These are phyloP conservation scores for Cyanoderma ruficeps DNA, from an alignment of 2,113 vertebrate genomes.

Conservation along the genomic window DNA sequence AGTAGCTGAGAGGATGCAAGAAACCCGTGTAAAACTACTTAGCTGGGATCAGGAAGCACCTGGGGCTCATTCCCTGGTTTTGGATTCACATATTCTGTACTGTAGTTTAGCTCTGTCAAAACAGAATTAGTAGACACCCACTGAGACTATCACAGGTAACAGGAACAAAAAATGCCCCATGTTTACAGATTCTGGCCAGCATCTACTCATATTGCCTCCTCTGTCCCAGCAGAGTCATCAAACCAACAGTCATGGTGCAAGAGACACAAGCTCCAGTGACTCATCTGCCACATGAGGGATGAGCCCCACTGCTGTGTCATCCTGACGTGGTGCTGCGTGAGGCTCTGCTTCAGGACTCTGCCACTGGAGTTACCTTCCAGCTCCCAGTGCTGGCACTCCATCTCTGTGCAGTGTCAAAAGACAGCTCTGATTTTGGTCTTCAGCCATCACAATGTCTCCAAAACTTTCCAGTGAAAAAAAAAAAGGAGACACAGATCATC, in stretches of 20 bases:
- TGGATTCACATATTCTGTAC: not conserved
- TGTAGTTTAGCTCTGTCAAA: not conserved
- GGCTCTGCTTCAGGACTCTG: not conserved
- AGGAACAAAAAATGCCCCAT: not conserved
- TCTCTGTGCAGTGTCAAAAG: not conserved
- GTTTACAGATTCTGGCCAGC: not conserved
- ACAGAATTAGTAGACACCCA: not conserved
- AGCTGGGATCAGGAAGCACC: not conserved
- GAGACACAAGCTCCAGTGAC: accelerated
- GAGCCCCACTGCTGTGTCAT: accelerated
- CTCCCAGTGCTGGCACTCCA: not conserved
- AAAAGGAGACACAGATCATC: not conserved
- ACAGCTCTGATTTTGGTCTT: not conserved
- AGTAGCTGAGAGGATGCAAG: not conserved
- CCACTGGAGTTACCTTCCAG: not conserved
- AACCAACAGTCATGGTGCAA: not conserved
- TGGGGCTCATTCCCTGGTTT: not conserved
- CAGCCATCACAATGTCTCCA: not conserved
- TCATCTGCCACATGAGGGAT: accelerated
- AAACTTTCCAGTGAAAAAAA: not conserved
- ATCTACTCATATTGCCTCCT: not conserved
- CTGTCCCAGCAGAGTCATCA: not conserved
- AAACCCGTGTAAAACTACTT: constrained; percentile 25
- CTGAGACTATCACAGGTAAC: not conserved
- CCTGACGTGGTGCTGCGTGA: accelerated